Evolutionary conservation across 2,888 invertebrate genomes (phyloP).

Genomic region (Lordiphosa fenestrarum): DNA sequence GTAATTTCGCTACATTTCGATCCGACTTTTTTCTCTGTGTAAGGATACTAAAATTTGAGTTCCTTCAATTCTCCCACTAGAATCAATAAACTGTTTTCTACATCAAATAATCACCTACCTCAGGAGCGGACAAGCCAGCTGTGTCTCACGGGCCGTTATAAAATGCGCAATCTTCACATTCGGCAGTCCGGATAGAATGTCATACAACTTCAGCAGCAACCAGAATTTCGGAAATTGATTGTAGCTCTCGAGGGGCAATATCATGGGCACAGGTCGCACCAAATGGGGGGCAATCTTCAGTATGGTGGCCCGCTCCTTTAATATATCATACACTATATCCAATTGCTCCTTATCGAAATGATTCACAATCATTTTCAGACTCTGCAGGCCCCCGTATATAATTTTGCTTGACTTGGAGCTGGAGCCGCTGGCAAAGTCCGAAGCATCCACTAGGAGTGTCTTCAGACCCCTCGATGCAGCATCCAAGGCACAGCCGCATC

Average conservation of each 20-base stretch:
- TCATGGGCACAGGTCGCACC: conserved; percentile 91
- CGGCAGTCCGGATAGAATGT: conserved; percentile 96
- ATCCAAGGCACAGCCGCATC: conserved; percentile 97
- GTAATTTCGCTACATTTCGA: no score
- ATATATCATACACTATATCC: conserved; percentile 98
- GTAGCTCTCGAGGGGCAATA: conserved; percentile 98
- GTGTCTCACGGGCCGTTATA: conserved; percentile 92
- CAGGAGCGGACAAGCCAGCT: conserved; percentile 98
- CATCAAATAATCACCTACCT: no score
- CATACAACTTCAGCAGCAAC: conserved; percentile 99
- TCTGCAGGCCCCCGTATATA: conserved; percentile 98
- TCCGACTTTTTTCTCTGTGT: no score
- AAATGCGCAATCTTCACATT: conserved; percentile 97
- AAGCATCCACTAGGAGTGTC: conserved; percentile 95
- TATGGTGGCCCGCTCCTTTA: conserved; percentile 96
- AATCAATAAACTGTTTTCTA: no score
- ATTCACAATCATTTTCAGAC: conserved; percentile 97
- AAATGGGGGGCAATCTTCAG: conserved; percentile 97
- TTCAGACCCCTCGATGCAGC: conserved; percentile 95
- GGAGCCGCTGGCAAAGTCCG: conserved; percentile 97
- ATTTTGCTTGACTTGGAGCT: conserved; percentile 98
- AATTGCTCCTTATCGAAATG: conserved; percentile 93
- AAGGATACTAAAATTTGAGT: no score
- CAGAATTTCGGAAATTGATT: conserved; percentile 99
- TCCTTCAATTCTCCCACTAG: no score